phyloP scores from a whole-genome alignment of 2,888 invertebrate species.

The Shargacucullia verbasci region DNA sequence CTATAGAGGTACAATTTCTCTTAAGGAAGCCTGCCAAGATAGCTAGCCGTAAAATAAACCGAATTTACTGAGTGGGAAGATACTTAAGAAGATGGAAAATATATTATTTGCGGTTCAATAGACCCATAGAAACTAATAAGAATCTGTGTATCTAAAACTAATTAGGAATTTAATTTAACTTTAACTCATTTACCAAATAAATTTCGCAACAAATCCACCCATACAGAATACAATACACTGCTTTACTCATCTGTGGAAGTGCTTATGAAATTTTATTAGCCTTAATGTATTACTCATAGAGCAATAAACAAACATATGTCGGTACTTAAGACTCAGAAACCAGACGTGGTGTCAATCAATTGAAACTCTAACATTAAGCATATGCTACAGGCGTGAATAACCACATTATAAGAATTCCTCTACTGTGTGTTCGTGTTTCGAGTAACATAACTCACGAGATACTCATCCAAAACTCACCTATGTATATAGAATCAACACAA shows the following conservation, averaged over 20 bases:
- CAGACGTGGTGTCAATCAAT: constrained; percentile 85
- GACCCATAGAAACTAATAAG: no score
- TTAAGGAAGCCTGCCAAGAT: no score
- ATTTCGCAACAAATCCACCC: constrained; percentile 35
- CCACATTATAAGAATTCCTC: constrained; percentile 68
- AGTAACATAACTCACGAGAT: constrained; percentile 11
- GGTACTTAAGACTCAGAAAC: constrained; percentile 67
- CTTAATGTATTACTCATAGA: constrained; percentile 64
- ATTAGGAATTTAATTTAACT: no score
- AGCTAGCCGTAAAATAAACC: no score
- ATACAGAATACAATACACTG: constrained; percentile 25
- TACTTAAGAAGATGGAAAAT: no score
- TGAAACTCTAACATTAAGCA: constrained; percentile 84
- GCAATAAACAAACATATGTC: constrained; percentile 62
- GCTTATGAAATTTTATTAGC: constrained; percentile 68
- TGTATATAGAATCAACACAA: no score
- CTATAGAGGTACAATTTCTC: no score
- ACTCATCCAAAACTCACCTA: background rate
- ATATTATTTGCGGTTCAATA: no score
- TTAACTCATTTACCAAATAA: no score
- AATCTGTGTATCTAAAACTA: no score
- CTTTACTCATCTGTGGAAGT: constrained; percentile 38
- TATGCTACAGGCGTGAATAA: constrained; percentile 81
- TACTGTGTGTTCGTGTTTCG: constrained; percentile 57
- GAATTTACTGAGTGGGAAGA: no score